Percentiles rank a stretch among this genome's conserved stretches.
phyloP scores from a whole-genome alignment of 35 echinoderm and acorn worm species.

The Amphiura filiformis region DNA sequence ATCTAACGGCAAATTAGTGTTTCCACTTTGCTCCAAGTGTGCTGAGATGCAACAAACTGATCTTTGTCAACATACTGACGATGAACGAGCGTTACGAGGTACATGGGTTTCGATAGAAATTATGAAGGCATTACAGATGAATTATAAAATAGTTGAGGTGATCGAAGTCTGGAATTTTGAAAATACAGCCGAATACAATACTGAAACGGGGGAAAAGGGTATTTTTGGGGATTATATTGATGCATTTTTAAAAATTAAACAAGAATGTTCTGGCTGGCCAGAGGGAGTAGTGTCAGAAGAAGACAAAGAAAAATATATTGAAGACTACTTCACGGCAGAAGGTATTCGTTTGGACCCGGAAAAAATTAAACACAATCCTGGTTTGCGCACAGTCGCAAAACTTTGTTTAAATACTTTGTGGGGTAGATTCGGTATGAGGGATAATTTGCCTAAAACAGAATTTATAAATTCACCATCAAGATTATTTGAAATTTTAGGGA shows the following conservation, averaged over 20 bases:
- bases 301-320: constrained; percentile 18
- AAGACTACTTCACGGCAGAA: constrained; percentile 22
- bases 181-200: constrained; percentile 16
- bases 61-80: constrained; percentile 32
- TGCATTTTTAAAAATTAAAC: constrained; percentile 50
- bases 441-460: constrained; percentile 1
- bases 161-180: constrained; percentile 58
- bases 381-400: constrained; percentile 16
- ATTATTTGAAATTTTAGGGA: neutral
- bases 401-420: constrained; percentile 40
- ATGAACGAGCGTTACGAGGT: constrained; percentile 52
- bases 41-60: constrained; percentile 20
- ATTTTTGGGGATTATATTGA: constrained; percentile 47
- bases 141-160: constrained; percentile 35
- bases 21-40: constrained; percentile 58
- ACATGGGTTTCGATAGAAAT: constrained; percentile 47
- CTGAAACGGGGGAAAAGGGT: neutral
- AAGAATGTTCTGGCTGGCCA: no score
- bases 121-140: constrained; percentile 44
- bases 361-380: constrained; percentile 34
- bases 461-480: neutral
- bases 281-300: neutral
- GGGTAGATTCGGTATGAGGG: constrained; percentile 23
- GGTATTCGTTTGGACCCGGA: constrained; percentile 13
- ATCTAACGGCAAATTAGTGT: constrained; percentile 52